Evolutionary conservation across 2,797 vertebrate species (phyloP), one percentile per base, ranked within the genome.

Genomic region (Mus spretus): DNA sequence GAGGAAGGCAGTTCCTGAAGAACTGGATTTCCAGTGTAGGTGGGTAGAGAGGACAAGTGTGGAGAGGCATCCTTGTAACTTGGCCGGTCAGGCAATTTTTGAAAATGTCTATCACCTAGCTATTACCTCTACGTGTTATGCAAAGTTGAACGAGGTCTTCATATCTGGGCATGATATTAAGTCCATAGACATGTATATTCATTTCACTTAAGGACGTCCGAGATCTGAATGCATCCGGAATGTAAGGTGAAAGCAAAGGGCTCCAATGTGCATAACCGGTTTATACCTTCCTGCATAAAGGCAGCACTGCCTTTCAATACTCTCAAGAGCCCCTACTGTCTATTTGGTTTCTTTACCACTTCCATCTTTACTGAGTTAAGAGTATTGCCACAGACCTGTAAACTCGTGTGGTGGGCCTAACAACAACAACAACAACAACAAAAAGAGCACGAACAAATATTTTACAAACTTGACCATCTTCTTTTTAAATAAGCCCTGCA

Each of bases 301-400:
- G 97, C 97, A 98, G 96, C 88, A 90, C 93, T 97, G 97, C 98
- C 98, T 97, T 98, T 98, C 98, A 98, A 93, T 97, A 94, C 97
- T 97, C 96, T 98, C 97, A 98, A 90, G 65, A 90, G 95, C 88
- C 95, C 91, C 96, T 96, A 95, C 90, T 8, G 95, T 97, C 96
- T 97, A 95, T 97, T 97, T 95, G 50, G 98, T 98, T 98, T 98
- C 53, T 98, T 98, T 93, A 97, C 90, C 74, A 44, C 98, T 97
- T 98, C 96, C 80, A 5, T 98, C 98, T 95, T 98, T 97, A 94
- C 92, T 57, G 53, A 81, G 88, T 97, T 96, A 89, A 96, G 96
- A 98, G 97, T 98, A 98, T 98, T 98, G 98, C 98, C 98, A 98
- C 98, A 98, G 98, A 98, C 98, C 98, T 98, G 98, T 98, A 98